Percentiles rank a stretch among this genome's conserved stretches.
Conservation (phyloP, 2,888 invertebrate species). For the Chouioia cunea region DNA sequence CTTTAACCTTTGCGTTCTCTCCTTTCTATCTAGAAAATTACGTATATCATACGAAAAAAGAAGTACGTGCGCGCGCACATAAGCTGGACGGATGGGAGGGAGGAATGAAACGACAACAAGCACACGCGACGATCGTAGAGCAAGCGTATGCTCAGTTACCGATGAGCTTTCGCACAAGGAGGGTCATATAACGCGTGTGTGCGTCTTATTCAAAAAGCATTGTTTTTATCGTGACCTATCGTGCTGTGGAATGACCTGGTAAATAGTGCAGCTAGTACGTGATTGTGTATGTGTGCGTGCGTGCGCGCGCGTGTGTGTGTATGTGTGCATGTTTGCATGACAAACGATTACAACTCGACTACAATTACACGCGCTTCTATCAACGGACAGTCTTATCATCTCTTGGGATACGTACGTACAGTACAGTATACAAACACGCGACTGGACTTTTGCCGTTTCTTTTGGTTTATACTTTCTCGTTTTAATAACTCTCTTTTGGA, state of each 20-base stretch:
- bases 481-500: background rate
- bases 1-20: too few relatives aligned
- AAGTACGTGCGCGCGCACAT: conserved; percentile 13
- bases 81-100: background rate
- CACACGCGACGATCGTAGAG: conserved; percentile 3
- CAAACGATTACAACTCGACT: too few relatives aligned
- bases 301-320: background rate
- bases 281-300: background rate
- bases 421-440: too few relatives aligned
- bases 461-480: background rate
- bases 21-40: too few relatives aligned
- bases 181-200: background rate
- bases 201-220: conserved; percentile 46
- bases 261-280: too few relatives aligned
- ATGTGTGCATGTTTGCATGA: background rate
- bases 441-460: conserved; percentile 4
- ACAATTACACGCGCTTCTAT: too few relatives aligned
- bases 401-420: too few relatives aligned
- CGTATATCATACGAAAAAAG: too few relatives aligned
- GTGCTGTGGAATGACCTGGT: too few relatives aligned
- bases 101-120: conserved; percentile 25
- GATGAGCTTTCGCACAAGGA: conserved; percentile 6
- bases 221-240: too few relatives aligned
- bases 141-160: conserved; percentile 25
- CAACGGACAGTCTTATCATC: too few relatives aligned